These are phyloP conservation scores for Otocyon megalotis DNA, from an alignment of 2,113 vertebrate species.

Conservation along the genomic window DNA sequence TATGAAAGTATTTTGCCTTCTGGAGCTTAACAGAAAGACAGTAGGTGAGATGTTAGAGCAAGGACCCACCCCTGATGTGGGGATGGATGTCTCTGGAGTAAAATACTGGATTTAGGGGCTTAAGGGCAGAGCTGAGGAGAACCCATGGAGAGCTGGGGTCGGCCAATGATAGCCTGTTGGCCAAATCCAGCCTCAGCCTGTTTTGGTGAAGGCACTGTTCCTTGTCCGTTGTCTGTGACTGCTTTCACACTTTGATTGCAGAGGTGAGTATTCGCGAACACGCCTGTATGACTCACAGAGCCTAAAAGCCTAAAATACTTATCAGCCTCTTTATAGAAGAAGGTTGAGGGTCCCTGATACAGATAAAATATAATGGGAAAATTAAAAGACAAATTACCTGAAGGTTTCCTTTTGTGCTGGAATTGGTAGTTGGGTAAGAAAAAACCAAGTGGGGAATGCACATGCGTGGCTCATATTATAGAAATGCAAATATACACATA, in stretches of 20 bases:
- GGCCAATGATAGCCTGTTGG: not conserved
- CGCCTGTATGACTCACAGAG: not conserved
- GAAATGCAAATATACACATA: not conserved
- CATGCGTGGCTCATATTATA: not conserved
- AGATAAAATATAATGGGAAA: not conserved
- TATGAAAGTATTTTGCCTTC: not conserved
- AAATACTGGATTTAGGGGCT: not conserved
- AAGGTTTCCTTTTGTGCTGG: not conserved
- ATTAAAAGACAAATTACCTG: not conserved
- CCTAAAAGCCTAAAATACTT: not conserved
- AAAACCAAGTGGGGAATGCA: not conserved
- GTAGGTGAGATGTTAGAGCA: not conserved
- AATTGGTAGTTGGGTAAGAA: not conserved
- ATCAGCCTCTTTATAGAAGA: not conserved
- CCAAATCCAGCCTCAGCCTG: not conserved
- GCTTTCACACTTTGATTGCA: not conserved
- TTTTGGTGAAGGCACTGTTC: not conserved
- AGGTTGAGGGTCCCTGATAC: not conserved
- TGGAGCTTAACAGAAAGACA: not conserved
- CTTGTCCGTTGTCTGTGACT: fast-evolving
- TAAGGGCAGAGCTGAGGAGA: not conserved
- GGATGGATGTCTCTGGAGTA: not conserved
- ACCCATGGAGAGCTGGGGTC: not conserved
- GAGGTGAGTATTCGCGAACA: not conserved
- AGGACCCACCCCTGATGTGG: not conserved